Evolutionary conservation across 2,113 vertebrate species (phyloP).

Genomic region (Aegithalos caudatus): DNA sequence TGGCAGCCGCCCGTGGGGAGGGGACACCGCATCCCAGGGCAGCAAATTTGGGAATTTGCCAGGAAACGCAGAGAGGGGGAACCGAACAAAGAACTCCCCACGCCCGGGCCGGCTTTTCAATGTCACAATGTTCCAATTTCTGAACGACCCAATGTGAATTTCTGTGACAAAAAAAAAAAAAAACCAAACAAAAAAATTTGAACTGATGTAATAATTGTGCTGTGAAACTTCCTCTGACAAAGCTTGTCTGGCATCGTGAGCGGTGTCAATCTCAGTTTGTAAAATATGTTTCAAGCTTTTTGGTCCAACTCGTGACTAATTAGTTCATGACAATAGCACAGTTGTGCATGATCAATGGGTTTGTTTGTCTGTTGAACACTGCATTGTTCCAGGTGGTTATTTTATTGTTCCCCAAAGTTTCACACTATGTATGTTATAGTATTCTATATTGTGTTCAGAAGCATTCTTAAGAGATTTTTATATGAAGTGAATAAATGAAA

Average conservation of each 20-base stretch:
- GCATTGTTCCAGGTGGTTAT: conserved; percentile 88
- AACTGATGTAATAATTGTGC: conserved; percentile 89
- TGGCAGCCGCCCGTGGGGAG: background rate
- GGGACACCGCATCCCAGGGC: background rate
- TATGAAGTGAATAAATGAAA: conserved; percentile 98
- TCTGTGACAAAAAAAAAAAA: conserved; percentile 62
- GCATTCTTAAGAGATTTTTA: conserved; percentile 97
- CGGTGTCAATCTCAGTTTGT: conserved; percentile 85
- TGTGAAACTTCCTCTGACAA: conserved; percentile 89
- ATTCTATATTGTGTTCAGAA: conserved; percentile 97
- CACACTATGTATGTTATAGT: conserved; percentile 97
- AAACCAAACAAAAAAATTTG: conserved; percentile 68
- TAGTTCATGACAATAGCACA: conserved; percentile 84
- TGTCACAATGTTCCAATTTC: conserved; percentile 74
- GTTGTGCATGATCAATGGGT: conserved; percentile 90
- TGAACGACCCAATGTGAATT: conserved; percentile 82
- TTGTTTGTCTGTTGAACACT: conserved; percentile 84
- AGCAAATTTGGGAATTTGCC: conserved; percentile 5
- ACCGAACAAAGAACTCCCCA: background rate
- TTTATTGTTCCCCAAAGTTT: conserved; percentile 86
- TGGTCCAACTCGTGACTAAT: conserved; percentile 85
- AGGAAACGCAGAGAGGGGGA: background rate
- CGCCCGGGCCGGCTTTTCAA: conserved; percentile 6
- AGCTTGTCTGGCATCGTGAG: conserved; percentile 85
- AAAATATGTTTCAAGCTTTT: conserved; percentile 85